Base-by-base conservation (phyloP, 2,888 invertebrate species). In the Andrena fulva region DNA sequence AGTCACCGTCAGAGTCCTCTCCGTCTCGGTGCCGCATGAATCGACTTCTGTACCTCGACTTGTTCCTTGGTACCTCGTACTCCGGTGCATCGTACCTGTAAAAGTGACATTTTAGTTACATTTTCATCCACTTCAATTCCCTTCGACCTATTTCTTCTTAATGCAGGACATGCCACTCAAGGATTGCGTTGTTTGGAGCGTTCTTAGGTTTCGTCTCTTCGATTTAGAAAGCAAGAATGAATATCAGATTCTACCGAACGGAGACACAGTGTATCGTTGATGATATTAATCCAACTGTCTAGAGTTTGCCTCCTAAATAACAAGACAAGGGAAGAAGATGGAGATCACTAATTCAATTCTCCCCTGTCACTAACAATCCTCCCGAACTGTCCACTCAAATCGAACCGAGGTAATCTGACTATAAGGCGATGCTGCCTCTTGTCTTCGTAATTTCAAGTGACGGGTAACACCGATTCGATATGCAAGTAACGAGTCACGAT, bases 1-100 rank as follows among this genome's bases (percentile, higher is more conserved):
- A 93, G 91, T 97, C 97, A 10, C 95, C 96, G 91, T 97, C 97
- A 60, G 97, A 97, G 89, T 97, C 97, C 69, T 97, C 96, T 69
- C 96, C 96, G 91, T 96, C 95, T 90, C 96, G 96, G 74, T 94
- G 94, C 63, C 95, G 93, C 91, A 95, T 94, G 83, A 95, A 95
- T 83, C 94, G 92, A 84, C 93, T 93, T 74, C 94, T 87, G 88
- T 94, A 94, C 75, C 93, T 90, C 77, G 93, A 92, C 80, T 93
- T 94, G 87, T 93, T 94, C 85, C 94, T 89, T 62, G 94, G 92
- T 20, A 91, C 89, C 70, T 94, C 94, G 85, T 94, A 94, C 66
- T 94, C 94, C 42, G 92, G 91, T 31, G 93, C 91, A 10, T 94
- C 94, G 89, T 94, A 94, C 77, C 94, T 94, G 80, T 56, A 8